Conservation (phyloP, 2,797 vertebrate species). For the Danio kyathit region DNA sequence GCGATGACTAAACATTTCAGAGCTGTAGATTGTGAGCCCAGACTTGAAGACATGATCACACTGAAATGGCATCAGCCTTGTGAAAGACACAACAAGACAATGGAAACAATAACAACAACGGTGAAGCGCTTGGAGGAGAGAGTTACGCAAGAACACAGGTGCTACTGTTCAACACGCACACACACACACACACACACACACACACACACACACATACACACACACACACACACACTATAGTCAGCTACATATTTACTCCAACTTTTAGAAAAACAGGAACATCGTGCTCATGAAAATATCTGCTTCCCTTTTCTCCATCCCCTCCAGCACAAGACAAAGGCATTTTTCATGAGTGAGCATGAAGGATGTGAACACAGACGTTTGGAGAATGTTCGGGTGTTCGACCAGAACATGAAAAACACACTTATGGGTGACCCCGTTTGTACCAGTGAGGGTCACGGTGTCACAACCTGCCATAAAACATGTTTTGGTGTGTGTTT, state of each 20-base stretch:
- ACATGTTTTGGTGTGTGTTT: conserved; percentile 26
- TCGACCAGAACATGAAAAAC: conserved; percentile 18
- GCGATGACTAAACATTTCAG: background rate
- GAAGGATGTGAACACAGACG: conserved; percentile 63
- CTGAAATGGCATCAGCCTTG: background rate
- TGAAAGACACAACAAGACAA: conserved; percentile 46
- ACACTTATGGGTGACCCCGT: conserved; percentile 2
- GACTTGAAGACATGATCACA: conserved; percentile 11
- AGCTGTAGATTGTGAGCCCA: conserved; percentile 12
- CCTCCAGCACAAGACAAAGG: conserved; percentile 71
- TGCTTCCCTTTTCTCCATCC: conserved; percentile 51
- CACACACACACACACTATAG: conserved; percentile 25
- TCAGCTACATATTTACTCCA: conserved; percentile 31
- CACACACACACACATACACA: conserved; percentile 39
- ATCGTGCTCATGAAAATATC: conserved; percentile 59
- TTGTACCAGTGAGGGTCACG: conserved; percentile 2
- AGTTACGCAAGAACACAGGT: conserved; percentile 69
- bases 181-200: conserved; percentile 41
- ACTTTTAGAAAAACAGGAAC: conserved; percentile 57
- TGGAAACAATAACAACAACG: conserved; percentile 68
- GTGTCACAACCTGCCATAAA: conserved; percentile 1
- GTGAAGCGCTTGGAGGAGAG: conserved; percentile 39
- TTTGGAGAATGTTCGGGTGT: conserved; percentile 26
- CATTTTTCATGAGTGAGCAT: conserved; percentile 72
- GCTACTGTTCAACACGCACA: conserved; percentile 61